phyloP scores from a whole-genome alignment of 1,140 invertebrate genomes.

The Galendromus occidentalis region DNA sequence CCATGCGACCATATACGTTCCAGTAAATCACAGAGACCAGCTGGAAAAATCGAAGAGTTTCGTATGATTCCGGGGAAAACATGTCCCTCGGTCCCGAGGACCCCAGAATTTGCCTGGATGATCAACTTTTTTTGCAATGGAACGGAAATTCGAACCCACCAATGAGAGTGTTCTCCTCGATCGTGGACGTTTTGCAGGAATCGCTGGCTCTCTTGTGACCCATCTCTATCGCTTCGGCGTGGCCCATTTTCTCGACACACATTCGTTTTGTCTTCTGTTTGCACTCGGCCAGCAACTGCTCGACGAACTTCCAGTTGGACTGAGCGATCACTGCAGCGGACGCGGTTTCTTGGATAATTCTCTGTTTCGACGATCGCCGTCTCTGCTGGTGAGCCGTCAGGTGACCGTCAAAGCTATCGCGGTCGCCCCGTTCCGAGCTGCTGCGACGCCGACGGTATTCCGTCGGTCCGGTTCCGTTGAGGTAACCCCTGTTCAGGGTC shows the following conservation, averaged over 20 bases:
- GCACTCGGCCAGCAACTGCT: conserved; percentile 56
- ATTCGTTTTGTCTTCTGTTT: conserved; percentile 79
- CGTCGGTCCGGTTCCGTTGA: not conserved
- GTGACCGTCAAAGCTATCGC: not conserved
- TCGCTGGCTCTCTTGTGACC: conserved; percentile 42
- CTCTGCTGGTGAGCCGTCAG: not conserved
- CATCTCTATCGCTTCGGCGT: conserved; percentile 59
- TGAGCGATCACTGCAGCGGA: conserved; percentile 67
- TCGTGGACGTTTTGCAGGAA: conserved; percentile 30
- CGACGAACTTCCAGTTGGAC: conserved; percentile 94
- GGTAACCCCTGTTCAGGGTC: not conserved
- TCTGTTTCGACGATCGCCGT: not conserved
- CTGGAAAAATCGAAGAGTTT: conserved; percentile 25
- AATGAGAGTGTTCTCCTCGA: conserved; percentile 94
- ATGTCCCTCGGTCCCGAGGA: no score
- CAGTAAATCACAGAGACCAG: conserved; percentile 84
- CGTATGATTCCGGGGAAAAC: no score
- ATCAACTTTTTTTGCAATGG: no score
- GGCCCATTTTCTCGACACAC: conserved; percentile 92
- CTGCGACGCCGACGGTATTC: not conserved
- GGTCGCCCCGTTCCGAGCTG: not conserved
- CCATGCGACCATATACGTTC: conserved; percentile 97
- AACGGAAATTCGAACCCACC: not conserved
- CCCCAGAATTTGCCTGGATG: no score
- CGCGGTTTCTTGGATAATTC: conserved; percentile 16